Base-by-base conservation (phyloP, 2,797 vertebrate species). In the Lacerta bilineata region DNA sequence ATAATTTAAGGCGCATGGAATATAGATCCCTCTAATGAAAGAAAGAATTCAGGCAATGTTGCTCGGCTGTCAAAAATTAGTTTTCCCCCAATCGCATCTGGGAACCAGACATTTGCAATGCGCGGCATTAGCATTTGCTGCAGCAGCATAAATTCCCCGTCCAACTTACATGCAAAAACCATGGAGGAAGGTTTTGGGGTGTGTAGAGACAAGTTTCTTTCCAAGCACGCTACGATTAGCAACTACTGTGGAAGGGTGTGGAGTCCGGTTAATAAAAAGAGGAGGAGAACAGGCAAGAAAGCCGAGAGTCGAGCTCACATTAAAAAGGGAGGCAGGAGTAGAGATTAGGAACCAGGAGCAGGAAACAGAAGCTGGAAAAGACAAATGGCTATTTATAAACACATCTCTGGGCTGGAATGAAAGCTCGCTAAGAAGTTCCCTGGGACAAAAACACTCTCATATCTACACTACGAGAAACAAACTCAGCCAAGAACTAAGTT, bases 311-410 rank as follows among this genome's bases (percentile, higher is more conserved):
- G 96, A 97, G 96, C 95, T 97, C 97, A 96, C 96, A 90, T 96
- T 95, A 97, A 86, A 95, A 97, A 94, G 95, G 96, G 97, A 97
- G 96, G 97, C 97, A 97, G 97, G 96, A 97, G 95, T 90, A 97
- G 96, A 97, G 95, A 95, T 96, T 97, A 97, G 96, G 96, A 97
- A 96, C 96, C 97, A 50, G 97, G 96, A 96, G 78, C 97, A 97
- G 97, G 96, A 97, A 94, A 96, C 97, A 97, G 96, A 97, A 96
- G 97, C 97, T 97, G 97, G 96, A 98, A 98, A 94, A 98, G 96
- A 98, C 96, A 97, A 97, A 97, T 20, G 95, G 96, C 96, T 97
- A 97, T 92, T 96, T 85, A 95, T 96, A 96, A 91, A 95, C 27
- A 91, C 29, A 94, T 90, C 94, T 88, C 89, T 64, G 50, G 90